Conservation (phyloP, 2,888 invertebrate species). For the Dasysyrphus albostriatus region DNA sequence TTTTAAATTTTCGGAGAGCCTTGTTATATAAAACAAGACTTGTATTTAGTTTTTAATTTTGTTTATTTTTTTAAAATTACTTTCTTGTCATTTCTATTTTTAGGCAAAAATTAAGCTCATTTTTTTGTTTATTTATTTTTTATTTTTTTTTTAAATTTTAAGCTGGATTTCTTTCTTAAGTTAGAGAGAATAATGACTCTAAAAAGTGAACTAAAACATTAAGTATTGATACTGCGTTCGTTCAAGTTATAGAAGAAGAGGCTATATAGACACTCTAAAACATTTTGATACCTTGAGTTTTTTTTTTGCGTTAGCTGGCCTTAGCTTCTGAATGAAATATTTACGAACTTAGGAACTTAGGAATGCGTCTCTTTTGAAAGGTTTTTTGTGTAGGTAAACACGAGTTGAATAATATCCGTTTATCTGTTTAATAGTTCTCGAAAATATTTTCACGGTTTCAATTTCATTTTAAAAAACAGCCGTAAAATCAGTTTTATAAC, state of each 20-base stretch:
- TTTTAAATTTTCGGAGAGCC: conserved; percentile 46
- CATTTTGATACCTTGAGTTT: no score
- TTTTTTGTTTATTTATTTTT: conserved; percentile 11
- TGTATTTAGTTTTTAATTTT: conserved; percentile 53
- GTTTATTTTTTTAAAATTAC: conserved; percentile 47
- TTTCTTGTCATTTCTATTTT: conserved; percentile 10
- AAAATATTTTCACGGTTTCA: not conserved
- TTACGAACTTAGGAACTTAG: no score
- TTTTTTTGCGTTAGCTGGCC: no score
- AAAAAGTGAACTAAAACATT: not conserved
- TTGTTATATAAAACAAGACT: conserved; percentile 67
- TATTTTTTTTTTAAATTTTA: not conserved
- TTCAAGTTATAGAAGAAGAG: no score
- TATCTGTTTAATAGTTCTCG: not conserved
- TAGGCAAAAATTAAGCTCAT: not conserved
- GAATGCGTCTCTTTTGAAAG: no score
- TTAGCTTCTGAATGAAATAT: no score
- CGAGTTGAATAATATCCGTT: not conserved
- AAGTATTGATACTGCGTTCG: not conserved
- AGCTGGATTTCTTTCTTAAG: not conserved
- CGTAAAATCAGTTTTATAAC: not conserved
- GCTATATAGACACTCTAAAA: no score
- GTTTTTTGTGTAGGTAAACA: not conserved
- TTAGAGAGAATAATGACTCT: not conserved
- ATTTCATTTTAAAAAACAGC: not conserved